These are phyloP conservation scores for Temnothorax curvispinosus DNA, from an alignment of 1,140 invertebrate genomes.

Conservation along the genomic window DNA sequence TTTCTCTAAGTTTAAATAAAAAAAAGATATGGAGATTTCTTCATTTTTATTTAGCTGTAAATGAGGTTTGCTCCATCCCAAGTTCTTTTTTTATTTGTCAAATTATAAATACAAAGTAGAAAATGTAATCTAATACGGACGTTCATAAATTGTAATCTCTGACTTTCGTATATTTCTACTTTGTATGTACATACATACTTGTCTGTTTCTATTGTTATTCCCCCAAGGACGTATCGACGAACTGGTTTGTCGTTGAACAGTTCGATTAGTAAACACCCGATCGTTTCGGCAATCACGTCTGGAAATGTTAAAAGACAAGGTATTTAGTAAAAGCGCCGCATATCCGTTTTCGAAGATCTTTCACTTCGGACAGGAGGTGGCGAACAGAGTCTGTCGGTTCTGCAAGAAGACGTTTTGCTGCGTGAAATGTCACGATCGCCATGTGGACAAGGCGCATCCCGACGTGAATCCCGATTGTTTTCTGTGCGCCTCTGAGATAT, in stretches of 20 bases:
- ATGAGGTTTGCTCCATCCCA: neutral
- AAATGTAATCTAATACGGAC: neutral
- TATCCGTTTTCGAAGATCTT: conserved; percentile 34
- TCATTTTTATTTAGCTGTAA: neutral
- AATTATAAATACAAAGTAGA: neutral
- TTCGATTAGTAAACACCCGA: conserved; percentile 60
- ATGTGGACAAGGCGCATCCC: conserved; percentile 69
- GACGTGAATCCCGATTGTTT: conserved; percentile 64
- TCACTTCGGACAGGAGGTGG: conserved; percentile 10
- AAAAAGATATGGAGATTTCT: neutral
- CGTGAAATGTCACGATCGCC: conserved; percentile 66
- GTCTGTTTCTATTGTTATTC: conserved; percentile 3
- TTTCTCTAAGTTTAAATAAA: neutral
- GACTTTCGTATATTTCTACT: neutral
- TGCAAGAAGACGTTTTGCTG: conserved; percentile 78
- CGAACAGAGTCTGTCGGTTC: conserved; percentile 60
- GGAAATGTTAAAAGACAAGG: conserved; percentile 17
- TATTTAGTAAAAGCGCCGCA: conserved; percentile 46
- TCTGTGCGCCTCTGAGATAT: conserved; percentile 61
- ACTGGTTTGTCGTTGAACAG: neutral
- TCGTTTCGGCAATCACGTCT: conserved; percentile 45
- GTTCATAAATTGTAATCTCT: neutral
- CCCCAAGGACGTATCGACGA: neutral
- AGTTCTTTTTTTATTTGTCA: neutral
- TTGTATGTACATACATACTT: neutral